Conservation (phyloP, 92 coral and sea anemone species). For the Pocillopora meandrina region DNA sequence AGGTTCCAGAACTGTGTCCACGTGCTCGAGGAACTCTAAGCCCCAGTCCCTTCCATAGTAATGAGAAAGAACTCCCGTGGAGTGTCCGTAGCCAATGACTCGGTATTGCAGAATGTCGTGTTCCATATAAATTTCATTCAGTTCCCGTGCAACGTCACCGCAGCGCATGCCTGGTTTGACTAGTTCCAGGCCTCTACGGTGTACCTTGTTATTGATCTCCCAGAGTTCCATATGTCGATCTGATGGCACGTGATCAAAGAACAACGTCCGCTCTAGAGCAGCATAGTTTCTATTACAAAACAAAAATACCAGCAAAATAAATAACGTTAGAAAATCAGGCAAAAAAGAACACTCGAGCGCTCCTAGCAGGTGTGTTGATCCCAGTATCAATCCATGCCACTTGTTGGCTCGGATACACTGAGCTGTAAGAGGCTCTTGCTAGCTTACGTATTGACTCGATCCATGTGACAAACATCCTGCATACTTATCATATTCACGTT, state of each 20-base stretch:
- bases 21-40: constrained; percentile 82
- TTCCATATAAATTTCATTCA: constrained; percentile 78
- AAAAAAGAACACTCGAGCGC: too few relatives aligned
- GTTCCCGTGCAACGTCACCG: constrained; percentile 83
- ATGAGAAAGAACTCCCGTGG: constrained; percentile 85
- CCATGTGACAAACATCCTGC: too few relatives aligned
- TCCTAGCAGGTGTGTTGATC: too few relatives aligned
- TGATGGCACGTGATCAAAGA: constrained; percentile 87
- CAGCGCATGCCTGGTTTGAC: constrained; percentile 83
- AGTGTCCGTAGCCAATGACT: constrained; percentile 90
- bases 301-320: too few relatives aligned
- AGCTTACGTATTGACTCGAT: too few relatives aligned
- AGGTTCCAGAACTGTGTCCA: constrained; percentile 84
- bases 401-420: too few relatives aligned
- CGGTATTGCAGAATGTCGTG: constrained; percentile 80
- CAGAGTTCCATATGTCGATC: constrained; percentile 91
- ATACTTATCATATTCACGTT: too few relatives aligned
- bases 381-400: too few relatives aligned
- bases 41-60: constrained; percentile 94
- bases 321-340: too few relatives aligned
- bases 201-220: constrained; percentile 86
- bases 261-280: constrained; percentile 86
- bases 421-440: too few relatives aligned
- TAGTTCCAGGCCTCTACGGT: constrained; percentile 86
- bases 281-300: constrained; percentile 30